A percentile compares a stretch with the other conserved stretches of the same genome.
phyloP scores from a whole-genome alignment of 2,888 invertebrate genomes.

The Pseudococcus longispinus region DNA sequence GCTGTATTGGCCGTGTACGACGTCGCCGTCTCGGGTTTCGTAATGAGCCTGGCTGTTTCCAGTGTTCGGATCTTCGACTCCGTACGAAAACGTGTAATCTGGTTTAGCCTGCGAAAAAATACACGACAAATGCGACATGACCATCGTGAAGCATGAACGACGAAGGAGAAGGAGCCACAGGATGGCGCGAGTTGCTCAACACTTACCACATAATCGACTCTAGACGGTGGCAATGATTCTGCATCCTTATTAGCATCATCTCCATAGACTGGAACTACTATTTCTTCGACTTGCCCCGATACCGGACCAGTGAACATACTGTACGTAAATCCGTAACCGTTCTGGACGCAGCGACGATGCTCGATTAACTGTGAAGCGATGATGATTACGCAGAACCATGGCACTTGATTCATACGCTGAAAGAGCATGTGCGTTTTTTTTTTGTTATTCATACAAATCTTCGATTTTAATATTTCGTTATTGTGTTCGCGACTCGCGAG shows the following conservation, averaged over 20 bases:
- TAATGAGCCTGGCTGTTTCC: constrained; percentile 77
- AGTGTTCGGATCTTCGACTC: constrained; percentile 76
- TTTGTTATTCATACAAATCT: background rate
- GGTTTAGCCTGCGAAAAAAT: constrained; percentile 70
- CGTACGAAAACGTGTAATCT: constrained; percentile 78
- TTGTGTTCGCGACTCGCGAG: background rate
- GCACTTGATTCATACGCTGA: constrained; percentile 51
- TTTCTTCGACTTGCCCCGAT: constrained; percentile 70
- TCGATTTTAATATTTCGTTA: background rate
- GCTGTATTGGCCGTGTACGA: constrained; percentile 75
- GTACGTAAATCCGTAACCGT: constrained; percentile 62
- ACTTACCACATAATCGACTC: constrained; percentile 54
- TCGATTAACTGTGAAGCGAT: constrained; percentile 39
- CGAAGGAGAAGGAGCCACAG: background rate
- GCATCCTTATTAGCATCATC: constrained; percentile 39
- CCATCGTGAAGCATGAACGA: background rate
- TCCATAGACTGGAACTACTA: constrained; percentile 60
- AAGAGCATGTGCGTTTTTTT: constrained; percentile 1
- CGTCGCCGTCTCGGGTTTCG: constrained; percentile 76
- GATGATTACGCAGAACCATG: constrained; percentile 52
- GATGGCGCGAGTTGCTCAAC: background rate
- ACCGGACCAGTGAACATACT: constrained; percentile 78
- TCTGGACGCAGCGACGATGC: constrained; percentile 40
- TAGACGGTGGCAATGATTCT: constrained; percentile 36
- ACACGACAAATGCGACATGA: background rate